Evolutionary conservation across 2,113 vertebrate species (phyloP).

Genomic region (Labeo rohita): DNA sequence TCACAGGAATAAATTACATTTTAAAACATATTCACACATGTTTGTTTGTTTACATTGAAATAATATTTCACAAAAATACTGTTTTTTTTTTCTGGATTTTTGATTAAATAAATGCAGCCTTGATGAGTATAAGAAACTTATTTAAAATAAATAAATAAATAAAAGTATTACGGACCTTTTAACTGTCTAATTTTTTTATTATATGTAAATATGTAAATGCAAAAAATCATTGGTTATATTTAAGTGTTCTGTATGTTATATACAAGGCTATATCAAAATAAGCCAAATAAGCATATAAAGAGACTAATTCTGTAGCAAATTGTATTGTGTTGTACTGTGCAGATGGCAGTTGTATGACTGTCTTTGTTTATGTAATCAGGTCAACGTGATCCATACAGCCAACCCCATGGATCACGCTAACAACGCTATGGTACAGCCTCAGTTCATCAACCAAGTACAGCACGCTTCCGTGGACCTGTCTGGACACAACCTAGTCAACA

Average conservation of each 20-base stretch:
- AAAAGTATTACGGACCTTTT: too few species aligned
- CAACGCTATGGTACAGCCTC: slow-evolving; percentile 89
- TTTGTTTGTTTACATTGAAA: too few species aligned
- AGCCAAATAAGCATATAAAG: background rate
- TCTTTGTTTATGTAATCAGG: slow-evolving; percentile 70
- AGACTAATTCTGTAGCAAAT: background rate
- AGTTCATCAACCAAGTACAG: slow-evolving; percentile 92
- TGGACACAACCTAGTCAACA: slow-evolving; percentile 92
- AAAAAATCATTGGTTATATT: background rate
- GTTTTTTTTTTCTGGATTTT: too few species aligned
- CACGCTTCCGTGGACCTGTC: slow-evolving; percentile 92
- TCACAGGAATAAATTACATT: too few species aligned
- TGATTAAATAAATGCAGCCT: too few species aligned
- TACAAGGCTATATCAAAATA: background rate
- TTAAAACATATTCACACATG: too few species aligned
- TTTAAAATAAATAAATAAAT: too few species aligned
- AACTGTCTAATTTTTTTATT: background rate
- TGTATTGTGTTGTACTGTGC: background rate
- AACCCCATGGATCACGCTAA: slow-evolving; percentile 86
- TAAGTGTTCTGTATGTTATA: background rate
- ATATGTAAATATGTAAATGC: background rate
- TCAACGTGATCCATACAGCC: slow-evolving; percentile 94
- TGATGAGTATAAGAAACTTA: too few species aligned
- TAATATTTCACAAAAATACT: too few species aligned
- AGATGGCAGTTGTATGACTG: background rate